These are phyloP conservation scores for Chrysomallon squamiferum DNA, from an alignment of 1,140 invertebrate genomes.

Conservation along the genomic window DNA sequence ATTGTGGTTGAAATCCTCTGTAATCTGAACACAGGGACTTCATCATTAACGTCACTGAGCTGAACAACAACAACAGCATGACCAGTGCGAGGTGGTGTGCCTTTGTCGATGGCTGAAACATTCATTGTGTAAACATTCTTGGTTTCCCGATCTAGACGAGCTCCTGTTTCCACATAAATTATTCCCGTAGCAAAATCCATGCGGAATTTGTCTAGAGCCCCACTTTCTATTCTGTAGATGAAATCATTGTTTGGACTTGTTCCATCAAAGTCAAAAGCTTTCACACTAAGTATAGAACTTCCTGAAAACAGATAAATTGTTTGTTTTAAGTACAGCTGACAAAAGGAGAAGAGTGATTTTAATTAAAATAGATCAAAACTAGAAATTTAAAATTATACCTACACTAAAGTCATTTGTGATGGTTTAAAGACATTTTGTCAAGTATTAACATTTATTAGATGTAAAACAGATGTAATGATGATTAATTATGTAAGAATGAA, in stretches of 20 bases:
- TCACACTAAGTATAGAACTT: conserved; percentile 25
- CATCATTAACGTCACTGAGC: conserved; percentile 39
- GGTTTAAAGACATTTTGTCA: too few relatives aligned
- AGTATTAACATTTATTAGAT: too few relatives aligned
- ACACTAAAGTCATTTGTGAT: too few relatives aligned
- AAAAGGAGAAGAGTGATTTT: too few relatives aligned
- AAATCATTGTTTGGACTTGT: conserved; percentile 45
- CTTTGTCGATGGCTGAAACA: conserved; percentile 43
- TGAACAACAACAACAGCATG: conserved; percentile 28
- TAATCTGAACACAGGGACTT: conserved; percentile 26
- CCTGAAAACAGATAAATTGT: conserved; percentile 21
- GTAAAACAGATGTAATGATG: too few relatives aligned
- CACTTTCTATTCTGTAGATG: conserved; percentile 47
- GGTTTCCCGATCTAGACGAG: conserved; percentile 38
- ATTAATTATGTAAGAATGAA: too few relatives aligned
- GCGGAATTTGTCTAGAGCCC: conserved; percentile 45
- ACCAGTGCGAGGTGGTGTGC: conserved; percentile 32
- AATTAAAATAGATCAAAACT: too few relatives aligned
- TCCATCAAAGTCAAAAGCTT: conserved; percentile 39
- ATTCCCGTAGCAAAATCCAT: conserved; percentile 43
- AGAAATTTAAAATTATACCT: too few relatives aligned
- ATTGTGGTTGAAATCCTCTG: conserved; percentile 7
- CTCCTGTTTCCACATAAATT: conserved; percentile 37
- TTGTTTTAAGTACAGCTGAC: too few relatives aligned
- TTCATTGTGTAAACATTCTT: conserved; percentile 32